phyloP scores from a whole-genome alignment of 2,113 vertebrate genomes.

The Chloropsis cyanopogon region DNA sequence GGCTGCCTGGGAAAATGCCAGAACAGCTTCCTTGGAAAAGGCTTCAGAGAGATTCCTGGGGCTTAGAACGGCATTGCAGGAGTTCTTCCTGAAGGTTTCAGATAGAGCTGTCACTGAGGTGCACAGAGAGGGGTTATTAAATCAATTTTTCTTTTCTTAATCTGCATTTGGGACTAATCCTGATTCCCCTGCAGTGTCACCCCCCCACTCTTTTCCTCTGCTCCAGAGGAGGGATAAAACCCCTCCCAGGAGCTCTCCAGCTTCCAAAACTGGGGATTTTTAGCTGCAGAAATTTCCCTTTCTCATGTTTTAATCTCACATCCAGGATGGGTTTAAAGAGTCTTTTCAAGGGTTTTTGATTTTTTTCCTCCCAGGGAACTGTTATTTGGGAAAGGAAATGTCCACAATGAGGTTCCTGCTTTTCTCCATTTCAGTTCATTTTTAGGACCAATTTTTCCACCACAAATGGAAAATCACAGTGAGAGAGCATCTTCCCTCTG shows the following conservation, averaged over 20 bases:
- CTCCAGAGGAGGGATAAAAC: neutral
- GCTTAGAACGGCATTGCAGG: rapidly evolving
- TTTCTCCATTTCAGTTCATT: neutral
- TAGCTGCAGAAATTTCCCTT: neutral
- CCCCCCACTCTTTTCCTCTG: neutral
- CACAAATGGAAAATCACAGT: neutral
- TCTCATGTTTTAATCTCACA: neutral
- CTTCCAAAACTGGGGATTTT: neutral
- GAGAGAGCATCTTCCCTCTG: neutral
- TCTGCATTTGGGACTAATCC: neutral
- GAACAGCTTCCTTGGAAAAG: neutral
- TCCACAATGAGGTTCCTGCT: neutral
- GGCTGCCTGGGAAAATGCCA: neutral
- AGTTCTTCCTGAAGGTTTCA: neutral
- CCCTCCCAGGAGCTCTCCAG: neutral
- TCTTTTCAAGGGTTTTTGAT: neutral
- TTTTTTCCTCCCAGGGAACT: neutral
- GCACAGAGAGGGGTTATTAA: neutral
- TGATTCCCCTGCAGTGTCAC: neutral
- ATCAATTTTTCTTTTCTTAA: neutral
- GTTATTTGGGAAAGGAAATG: neutral
- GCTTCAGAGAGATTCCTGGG: neutral
- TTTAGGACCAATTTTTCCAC: neutral
- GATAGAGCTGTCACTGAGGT: neutral
- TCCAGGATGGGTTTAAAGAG: neutral